Evolutionary conservation across 1,140 invertebrate genomes (phyloP).

Genomic region (Pygmarrhopalites habei): DNA sequence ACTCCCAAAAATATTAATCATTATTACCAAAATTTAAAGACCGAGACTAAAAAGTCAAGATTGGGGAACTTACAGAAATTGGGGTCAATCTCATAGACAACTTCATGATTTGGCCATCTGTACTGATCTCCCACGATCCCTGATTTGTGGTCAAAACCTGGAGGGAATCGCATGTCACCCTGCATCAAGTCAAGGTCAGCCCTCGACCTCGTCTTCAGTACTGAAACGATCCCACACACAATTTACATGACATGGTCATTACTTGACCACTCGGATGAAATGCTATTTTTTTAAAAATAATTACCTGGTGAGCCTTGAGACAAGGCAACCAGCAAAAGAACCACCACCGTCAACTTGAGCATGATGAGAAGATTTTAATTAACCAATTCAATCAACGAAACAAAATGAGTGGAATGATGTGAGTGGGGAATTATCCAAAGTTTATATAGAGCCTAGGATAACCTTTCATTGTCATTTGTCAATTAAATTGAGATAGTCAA

Average conservation of each 20-base stretch:
- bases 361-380: background rate
- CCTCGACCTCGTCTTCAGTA: background rate
- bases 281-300: background rate
- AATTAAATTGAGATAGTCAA: too few relatives aligned
- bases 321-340: background rate
- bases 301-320: background rate
- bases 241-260: background rate
- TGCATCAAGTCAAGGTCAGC: background rate
- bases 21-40: background rate
- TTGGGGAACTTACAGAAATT: constrained; percentile 18
- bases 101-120: constrained; percentile 26
- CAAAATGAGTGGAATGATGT: too few relatives aligned
- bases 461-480: too few relatives aligned
- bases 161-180: constrained; percentile 5
- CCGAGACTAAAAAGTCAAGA: background rate
- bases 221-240: background rate
- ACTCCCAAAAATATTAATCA: background rate
- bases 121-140: constrained; percentile 28
- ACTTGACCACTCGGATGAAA: too few relatives aligned
- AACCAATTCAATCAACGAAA: too few relatives aligned
- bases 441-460: too few relatives aligned
- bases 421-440: too few relatives aligned
- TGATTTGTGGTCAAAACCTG: background rate
- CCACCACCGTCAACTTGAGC: background rate
- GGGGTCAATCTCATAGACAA: constrained; percentile 21